A percentile compares a stretch with the other conserved stretches of the same genome.
These are phyloP conservation scores for Mus caroli DNA, from an alignment of 2,797 vertebrate genomes.

Conservation along the genomic window DNA sequence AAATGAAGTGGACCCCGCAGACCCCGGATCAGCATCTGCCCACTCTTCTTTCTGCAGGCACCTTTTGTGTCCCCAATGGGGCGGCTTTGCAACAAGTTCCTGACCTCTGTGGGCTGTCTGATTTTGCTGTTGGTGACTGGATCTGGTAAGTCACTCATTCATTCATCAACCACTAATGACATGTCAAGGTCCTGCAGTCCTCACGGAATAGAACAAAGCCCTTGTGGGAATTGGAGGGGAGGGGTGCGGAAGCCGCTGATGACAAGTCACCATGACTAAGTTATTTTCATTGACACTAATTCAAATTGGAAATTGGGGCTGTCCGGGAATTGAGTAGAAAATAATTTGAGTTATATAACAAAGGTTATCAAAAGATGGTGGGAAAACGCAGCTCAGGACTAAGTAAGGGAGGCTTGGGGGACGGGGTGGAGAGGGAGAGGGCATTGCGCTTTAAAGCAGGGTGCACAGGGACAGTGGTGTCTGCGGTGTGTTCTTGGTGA, in stretches of 20 bases:
- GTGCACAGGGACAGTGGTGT: neutral
- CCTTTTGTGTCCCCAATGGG: constrained; percentile 74
- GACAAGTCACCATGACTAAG: neutral
- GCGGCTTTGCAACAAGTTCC: neutral
- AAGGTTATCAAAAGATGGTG: neutral
- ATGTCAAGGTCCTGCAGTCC: neutral
- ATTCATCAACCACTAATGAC: neutral
- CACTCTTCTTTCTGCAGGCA: constrained; percentile 60
- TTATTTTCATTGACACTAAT: neutral
- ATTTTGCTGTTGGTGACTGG: constrained; percentile 68
- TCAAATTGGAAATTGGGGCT: neutral
- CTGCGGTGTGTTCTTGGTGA: neutral
- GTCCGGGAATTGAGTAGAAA: neutral
- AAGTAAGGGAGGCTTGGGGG: neutral
- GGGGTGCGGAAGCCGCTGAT: neutral
- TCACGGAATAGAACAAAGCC: neutral
- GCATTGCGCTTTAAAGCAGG: neutral
- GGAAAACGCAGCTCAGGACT: neutral
- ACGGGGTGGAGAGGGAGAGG: neutral
- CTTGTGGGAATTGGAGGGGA: neutral
- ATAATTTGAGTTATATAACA: neutral
- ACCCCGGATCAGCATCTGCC: neutral
- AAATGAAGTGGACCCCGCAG: neutral
- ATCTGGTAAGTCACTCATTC: constrained; percentile 77
- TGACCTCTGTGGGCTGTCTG: constrained; percentile 76